Percentiles rank a stretch among this genome's conserved stretches.
phyloP scores from a whole-genome alignment of 2,113 vertebrate species.

The Lethenteron reissneri region DNA sequence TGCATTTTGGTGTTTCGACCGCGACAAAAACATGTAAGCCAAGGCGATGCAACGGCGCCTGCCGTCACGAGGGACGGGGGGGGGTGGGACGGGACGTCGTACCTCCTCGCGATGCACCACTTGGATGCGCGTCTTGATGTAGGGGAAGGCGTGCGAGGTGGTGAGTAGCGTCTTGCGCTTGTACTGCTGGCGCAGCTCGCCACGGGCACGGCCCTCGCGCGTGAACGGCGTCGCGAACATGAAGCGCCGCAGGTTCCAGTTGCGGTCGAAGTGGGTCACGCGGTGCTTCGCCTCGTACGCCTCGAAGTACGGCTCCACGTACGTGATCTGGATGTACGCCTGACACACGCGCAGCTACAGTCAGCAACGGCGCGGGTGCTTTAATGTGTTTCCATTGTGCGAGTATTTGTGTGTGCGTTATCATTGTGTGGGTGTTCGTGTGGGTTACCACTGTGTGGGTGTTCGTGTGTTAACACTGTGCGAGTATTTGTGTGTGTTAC shows the following conservation, averaged over 20 bases:
- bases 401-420: too few relatives aligned
- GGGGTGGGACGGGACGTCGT: slow-evolving; percentile 11
- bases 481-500: too few relatives aligned
- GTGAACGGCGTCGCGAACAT: slow-evolving; percentile 98
- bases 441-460: too few relatives aligned
- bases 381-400: too few relatives aligned
- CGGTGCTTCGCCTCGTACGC: slow-evolving; percentile 98
- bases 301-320: slow-evolving; percentile 90
- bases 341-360: slow-evolving; percentile 15
- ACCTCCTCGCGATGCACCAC: slow-evolving; percentile 97
- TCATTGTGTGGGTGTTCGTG: too few relatives aligned
- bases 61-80: too few relatives aligned
- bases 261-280: slow-evolving; percentile 96
- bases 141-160: slow-evolving; percentile 85
- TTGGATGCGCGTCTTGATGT: slow-evolving; percentile 95
- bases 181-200: slow-evolving; percentile 84
- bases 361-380: too few relatives aligned
- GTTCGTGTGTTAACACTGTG: too few relatives aligned
- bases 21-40: too few relatives aligned
- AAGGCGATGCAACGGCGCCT: too few relatives aligned
- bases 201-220: slow-evolving; percentile 74
- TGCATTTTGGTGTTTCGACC: too few relatives aligned
- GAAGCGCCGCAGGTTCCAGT: slow-evolving; percentile 86
- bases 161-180: slow-evolving; percentile 93
- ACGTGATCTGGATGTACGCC: slow-evolving; percentile 94